Percentiles rank a stretch among this genome's conserved stretches.
These are phyloP conservation scores for Tauraco hartlaubi DNA, from an alignment of 2,797 vertebrate genomes.

Conservation along the genomic window DNA sequence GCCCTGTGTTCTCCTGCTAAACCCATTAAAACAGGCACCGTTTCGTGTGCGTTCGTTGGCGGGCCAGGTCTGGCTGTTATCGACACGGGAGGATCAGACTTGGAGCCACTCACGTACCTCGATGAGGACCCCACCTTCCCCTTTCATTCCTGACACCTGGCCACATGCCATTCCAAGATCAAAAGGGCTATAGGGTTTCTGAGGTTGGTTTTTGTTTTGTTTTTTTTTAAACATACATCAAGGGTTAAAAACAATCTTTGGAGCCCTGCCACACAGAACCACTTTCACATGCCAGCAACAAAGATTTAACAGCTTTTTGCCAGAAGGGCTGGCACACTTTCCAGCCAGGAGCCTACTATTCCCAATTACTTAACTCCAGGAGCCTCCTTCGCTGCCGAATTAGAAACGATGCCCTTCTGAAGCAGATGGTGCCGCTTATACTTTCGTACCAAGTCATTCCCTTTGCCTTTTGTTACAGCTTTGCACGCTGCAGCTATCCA, in stretches of 20 bases:
- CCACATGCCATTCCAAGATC: neutral
- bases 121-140: neutral
- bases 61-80: neutral
- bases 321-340: slow-evolving; percentile 53
- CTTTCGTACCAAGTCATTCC: neutral
- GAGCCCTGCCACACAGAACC: slow-evolving; percentile 2
- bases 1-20: neutral
- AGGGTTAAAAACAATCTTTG: slow-evolving; percentile 32
- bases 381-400: neutral
- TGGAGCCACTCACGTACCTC: neutral
- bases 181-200: neutral
- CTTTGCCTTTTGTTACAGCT: neutral
- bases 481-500: neutral
- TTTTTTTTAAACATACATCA: neutral
- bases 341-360: slow-evolving; percentile 47
- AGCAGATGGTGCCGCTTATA: neutral
- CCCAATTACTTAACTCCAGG: slow-evolving; percentile 52
- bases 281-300: slow-evolving; percentile 12
- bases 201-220: too few species aligned
- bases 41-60: neutral
- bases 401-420: neutral
- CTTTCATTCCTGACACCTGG: neutral
- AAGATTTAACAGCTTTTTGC: slow-evolving; percentile 43
- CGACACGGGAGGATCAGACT: neutral
- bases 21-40: slow-evolving; percentile 31